A percentile compares a stretch with the other conserved stretches of the same genome.
These are phyloP conservation scores for Brotula barbata DNA, from an alignment of 2,797 vertebrate species.

Conservation along the genomic window DNA sequence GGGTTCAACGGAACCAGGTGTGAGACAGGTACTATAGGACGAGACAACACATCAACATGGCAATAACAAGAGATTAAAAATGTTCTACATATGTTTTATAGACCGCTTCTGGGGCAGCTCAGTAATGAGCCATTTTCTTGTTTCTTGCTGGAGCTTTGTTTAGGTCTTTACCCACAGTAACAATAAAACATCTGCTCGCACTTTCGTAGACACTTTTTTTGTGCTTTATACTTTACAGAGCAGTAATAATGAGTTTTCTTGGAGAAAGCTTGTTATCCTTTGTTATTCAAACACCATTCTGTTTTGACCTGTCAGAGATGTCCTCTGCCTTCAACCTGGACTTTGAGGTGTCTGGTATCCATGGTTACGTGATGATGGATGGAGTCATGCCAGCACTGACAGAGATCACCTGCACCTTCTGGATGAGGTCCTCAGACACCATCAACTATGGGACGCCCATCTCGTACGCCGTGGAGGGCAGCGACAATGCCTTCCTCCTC, in stretches of 20 bases:
- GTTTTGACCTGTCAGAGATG: constrained; percentile 81
- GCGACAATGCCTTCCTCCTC: constrained; percentile 95
- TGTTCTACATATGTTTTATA: no score
- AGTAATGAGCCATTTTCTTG: no score
- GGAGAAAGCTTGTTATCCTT: no score
- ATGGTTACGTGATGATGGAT: constrained; percentile 93
- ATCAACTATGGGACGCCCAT: constrained; percentile 94
- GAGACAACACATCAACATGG: constrained; percentile 53
- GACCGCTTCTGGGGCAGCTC: no score
- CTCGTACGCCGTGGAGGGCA: constrained; percentile 93
- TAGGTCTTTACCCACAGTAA: no score
- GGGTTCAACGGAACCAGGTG: constrained; percentile 99
- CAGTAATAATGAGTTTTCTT: no score
- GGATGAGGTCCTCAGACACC: constrained; percentile 93
- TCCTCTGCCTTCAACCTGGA: constrained; percentile 95
- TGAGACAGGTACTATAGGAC: constrained; percentile 94
- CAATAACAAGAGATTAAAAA: constrained; percentile 20
- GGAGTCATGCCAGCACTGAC: constrained; percentile 86
- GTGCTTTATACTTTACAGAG: no score
- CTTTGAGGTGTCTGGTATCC: constrained; percentile 97
- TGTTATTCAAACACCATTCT: no score
- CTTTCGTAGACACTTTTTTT: no score
- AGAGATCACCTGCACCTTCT: constrained; percentile 92
- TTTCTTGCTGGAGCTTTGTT: no score
- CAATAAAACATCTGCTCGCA: no score